Evolutionary conservation across 1,140 invertebrate genomes (phyloP).

Genomic region (Drusus annulatus): DNA sequence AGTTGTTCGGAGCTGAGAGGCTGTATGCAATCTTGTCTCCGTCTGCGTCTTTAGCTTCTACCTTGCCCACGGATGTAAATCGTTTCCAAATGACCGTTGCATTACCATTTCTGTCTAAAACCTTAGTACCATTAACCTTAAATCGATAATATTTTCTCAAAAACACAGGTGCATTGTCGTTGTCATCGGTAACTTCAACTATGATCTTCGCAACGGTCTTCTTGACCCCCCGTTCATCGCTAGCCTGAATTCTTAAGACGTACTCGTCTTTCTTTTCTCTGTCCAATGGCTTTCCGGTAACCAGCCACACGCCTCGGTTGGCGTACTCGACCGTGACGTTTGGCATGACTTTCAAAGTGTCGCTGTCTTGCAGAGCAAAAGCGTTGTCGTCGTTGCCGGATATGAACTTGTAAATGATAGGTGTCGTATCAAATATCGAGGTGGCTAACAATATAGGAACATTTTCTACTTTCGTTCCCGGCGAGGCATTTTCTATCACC

Average conservation of each 20-base stretch:
- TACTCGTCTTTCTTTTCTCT: slow-evolving; percentile 80
- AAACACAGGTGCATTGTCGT: slow-evolving; percentile 92
- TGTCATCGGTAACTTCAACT: slow-evolving; percentile 86
- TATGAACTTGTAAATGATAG: slow-evolving; percentile 84
- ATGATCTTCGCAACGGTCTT: slow-evolving; percentile 81
- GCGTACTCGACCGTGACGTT: slow-evolving; percentile 76
- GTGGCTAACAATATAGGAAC: slow-evolving; percentile 78
- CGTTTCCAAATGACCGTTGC: slow-evolving; percentile 77
- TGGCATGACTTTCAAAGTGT: slow-evolving; percentile 69
- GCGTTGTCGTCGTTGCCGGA: slow-evolving; percentile 79
- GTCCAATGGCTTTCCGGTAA: slow-evolving; percentile 82
- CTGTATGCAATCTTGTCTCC: slow-evolving; percentile 90
- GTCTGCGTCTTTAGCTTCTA: slow-evolving; percentile 87
- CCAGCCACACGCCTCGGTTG: slow-evolving; percentile 76
- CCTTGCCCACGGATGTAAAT: slow-evolving; percentile 85
- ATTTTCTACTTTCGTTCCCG: slow-evolving; percentile 78
- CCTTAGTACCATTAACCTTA: slow-evolving; percentile 75
- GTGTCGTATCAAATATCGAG: slow-evolving; percentile 71
- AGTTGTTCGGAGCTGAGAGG: slow-evolving; percentile 82
- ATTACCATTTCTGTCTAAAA: slow-evolving; percentile 70
- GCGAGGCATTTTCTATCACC: slow-evolving; percentile 82
- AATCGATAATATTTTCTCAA: slow-evolving; percentile 84
- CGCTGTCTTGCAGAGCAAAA: slow-evolving; percentile 79
- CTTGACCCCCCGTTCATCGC: slow-evolving; percentile 81
- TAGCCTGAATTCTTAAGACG: slow-evolving; percentile 81